Evolutionary conservation across 2,888 invertebrate genomes (phyloP), one percentile per base, ranked within the genome.

Genomic region (Lymantria dispar): DNA sequence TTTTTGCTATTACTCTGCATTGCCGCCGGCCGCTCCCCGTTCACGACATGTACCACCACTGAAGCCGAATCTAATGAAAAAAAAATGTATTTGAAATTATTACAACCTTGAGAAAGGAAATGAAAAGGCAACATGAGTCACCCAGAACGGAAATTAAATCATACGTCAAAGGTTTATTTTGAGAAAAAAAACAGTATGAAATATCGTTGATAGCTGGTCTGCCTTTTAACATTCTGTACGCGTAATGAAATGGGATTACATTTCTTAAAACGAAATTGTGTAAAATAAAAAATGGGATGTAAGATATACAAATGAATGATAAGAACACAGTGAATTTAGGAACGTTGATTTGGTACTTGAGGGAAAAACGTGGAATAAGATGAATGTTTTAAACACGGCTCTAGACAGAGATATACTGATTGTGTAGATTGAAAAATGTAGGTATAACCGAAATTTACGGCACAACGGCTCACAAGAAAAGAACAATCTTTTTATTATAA

Each of bases 41-140:
- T 96, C 70, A 96, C 94, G 64, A 96, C 96, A 85, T 96, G 96
- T 51, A 96, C 95, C 68, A 95, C 94, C 71, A 96, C 95, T 62
- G 95, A 95, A 62, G 96, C 96, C 55, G 95, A 95, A 91, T 96
- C 96, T 90, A 94, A 66, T 48, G 48, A 45, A 70, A 69, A 62
- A 64, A 44, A 68, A 60, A 59, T 38, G 45, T 56, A 50, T 30
- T 31, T 42, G 10, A 40, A 42, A 43, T 52, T 33, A 53, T 43
- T 48, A 55, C 43, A 50, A 53, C 45, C 60, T 56, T 54, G 31
- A 22, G 31, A 43, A 10, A 48, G 60, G 63, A 69, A 68, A 69
- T 64, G 52, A 60, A 62, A 63, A 66, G 64, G 62, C 64, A 64
- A 56, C 64, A 29, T 48, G 60, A 67, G 48, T 51, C 51, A 56